These are phyloP conservation scores for Portevinia maculata DNA, from an alignment of 2,888 invertebrate species.

Conservation along the genomic window DNA sequence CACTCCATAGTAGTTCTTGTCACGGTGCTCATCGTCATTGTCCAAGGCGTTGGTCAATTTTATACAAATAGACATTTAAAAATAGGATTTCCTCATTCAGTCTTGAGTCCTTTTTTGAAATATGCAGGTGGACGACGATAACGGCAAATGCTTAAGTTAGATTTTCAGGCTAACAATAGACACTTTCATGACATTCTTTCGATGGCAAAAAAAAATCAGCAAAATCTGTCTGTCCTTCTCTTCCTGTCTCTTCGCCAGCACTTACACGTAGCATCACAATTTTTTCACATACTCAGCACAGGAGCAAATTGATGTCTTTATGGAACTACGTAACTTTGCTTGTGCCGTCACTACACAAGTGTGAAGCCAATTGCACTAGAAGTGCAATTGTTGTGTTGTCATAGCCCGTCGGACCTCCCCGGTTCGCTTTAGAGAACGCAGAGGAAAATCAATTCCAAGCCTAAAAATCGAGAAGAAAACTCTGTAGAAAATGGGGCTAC, in stretches of 20 bases:
- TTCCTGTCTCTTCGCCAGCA: conserved; percentile 4
- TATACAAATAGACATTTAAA: conserved; percentile 47
- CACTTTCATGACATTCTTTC: conserved; percentile 55
- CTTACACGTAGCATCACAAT: conserved; percentile 56
- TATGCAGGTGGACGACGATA: conserved; percentile 15
- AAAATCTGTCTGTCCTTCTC: conserved; percentile 3
- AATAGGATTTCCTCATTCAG: conserved; percentile 55
- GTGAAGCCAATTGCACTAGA: conserved; percentile 40
- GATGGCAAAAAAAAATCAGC: no score
- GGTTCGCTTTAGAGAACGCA: not conserved
- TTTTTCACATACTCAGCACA: conserved; percentile 51
- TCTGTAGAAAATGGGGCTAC: conserved; percentile 18
- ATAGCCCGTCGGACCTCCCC: conserved; percentile 6
- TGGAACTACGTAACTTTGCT: conserved; percentile 1
- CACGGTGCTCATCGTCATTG: conserved; percentile 6
- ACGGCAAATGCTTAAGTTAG: conserved; percentile 1
- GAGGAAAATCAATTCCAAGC: conserved; percentile 12
- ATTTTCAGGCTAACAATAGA: conserved; percentile 58
- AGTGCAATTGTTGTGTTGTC: conserved; percentile 49
- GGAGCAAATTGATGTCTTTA: conserved; percentile 33
- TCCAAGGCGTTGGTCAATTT: conserved; percentile 16
- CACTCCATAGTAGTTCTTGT: conserved; percentile 26
- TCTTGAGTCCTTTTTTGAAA: conserved; percentile 39
- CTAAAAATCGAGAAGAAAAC: conserved; percentile 17
- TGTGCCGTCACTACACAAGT: not conserved